Percentiles rank a stretch among this genome's conserved stretches.
Conservation (phyloP, 2,797 vertebrate genomes). For the Silurus aristotelis region DNA sequence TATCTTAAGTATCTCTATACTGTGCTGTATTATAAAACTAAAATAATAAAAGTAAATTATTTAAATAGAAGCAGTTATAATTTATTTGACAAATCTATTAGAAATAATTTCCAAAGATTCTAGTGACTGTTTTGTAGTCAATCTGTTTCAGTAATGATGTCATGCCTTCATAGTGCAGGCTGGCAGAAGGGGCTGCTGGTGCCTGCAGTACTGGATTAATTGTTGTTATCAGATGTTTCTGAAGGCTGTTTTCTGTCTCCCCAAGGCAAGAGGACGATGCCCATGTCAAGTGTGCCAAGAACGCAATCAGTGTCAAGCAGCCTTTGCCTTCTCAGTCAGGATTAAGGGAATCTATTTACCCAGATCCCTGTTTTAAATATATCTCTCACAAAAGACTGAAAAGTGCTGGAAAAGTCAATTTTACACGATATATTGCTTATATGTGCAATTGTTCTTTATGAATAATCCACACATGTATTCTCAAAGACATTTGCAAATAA, state of each 20-base stretch:
- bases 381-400: conserved; percentile 27
- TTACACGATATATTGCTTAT: conserved; percentile 7
- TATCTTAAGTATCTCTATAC: not conserved
- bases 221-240: conserved; percentile 70
- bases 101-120: conserved; percentile 5
- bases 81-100: not conserved
- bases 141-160: not conserved
- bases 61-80: not conserved
- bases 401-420: conserved; percentile 24
- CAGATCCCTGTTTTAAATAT: conserved; percentile 47
- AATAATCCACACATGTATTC: not conserved
- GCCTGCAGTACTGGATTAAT: conserved; percentile 64
- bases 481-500: not conserved
- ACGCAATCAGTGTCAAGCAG: conserved; percentile 73
- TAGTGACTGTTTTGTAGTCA: conserved; percentile 27
- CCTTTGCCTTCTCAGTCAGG: conserved; percentile 67
- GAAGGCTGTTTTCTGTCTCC: conserved; percentile 62
- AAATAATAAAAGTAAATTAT: not conserved
- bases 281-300: conserved; percentile 72
- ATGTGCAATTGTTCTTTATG: not conserved
- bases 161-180: conserved; percentile 60
- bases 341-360: conserved; percentile 70
- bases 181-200: conserved; percentile 50
- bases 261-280: conserved; percentile 62
- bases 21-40: not conserved